A percentile compares a stretch with the other conserved stretches of the same genome.
Conservation (phyloP, 2,797 vertebrate species). For the Urophycis tenuis region DNA sequence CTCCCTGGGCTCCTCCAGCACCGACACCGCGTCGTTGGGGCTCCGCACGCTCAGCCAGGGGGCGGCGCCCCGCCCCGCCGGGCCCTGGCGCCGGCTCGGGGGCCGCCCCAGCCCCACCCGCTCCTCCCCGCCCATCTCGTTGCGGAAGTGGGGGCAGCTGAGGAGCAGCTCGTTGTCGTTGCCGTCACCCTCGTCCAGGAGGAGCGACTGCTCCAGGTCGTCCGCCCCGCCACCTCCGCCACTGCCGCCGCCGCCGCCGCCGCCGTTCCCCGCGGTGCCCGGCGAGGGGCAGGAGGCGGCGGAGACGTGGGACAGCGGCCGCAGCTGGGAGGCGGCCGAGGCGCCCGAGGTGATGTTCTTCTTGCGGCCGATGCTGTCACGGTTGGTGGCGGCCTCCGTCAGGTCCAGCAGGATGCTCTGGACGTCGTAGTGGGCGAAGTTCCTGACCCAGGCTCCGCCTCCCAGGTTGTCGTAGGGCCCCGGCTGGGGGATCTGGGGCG, state of each 20-base stretch:
- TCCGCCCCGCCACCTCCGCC: conserved; percentile 50
- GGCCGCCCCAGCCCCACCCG: conserved; percentile 70
- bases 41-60: conserved; percentile 67
- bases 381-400: conserved; percentile 67
- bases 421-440: conserved; percentile 88
- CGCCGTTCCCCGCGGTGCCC: conserved; percentile 35
- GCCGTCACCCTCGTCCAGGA: conserved; percentile 73
- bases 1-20: conserved; percentile 86
- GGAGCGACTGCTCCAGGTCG: conserved; percentile 63
- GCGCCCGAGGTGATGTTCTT: conserved; percentile 75
- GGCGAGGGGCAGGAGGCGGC: conserved; percentile 60
- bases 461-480: conserved; percentile 57
- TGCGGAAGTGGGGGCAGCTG: conserved; percentile 85
- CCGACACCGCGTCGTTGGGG: conserved; percentile 83
- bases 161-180: conserved; percentile 82
- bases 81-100: conserved; percentile 17
- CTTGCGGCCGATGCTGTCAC: conserved; percentile 74
- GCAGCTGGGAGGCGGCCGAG: conserved; percentile 79
- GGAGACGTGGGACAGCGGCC: conserved; percentile 56
- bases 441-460: conserved; percentile 73
- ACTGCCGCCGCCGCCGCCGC: conserved; percentile 71
- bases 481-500: conserved; percentile 49
- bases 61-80: no score
- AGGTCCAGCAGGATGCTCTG: conserved; percentile 91
- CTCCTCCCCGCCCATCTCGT: conserved; percentile 80